A percentile compares a stretch with the other conserved stretches of the same genome.
phyloP scores from a whole-genome alignment of 1,140 invertebrate species.

The Caerostris extrusa region DNA sequence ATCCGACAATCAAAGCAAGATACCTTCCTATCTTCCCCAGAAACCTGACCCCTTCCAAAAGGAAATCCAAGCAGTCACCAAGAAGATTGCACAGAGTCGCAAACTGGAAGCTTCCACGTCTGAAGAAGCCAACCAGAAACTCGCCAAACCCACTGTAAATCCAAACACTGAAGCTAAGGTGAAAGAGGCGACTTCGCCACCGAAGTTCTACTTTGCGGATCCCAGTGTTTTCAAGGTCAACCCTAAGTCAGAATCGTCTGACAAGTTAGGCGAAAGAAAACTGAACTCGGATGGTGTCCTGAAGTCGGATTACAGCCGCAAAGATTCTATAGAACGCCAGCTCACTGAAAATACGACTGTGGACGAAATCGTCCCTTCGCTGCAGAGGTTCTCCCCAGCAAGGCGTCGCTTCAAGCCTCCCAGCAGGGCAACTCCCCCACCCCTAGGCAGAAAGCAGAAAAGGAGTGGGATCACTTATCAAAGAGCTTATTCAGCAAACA shows the following conservation, averaged over 20 bases:
- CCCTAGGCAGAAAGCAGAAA: conserved; percentile 37
- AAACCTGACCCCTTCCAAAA: conserved; percentile 66
- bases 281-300: background rate
- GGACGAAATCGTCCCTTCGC: conserved; percentile 59
- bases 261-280: too few species aligned
- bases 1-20: background rate
- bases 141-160: background rate
- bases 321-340: background rate
- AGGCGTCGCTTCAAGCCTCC: conserved; percentile 36
- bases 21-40: background rate
- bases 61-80: conserved; percentile 69
- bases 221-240: conserved; percentile 28
- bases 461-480: conserved; percentile 53
- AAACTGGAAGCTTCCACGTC: background rate
- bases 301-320: background rate
- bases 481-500: conserved; percentile 20
- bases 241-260: background rate
- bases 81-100: conserved; percentile 62
- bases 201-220: conserved; percentile 61
- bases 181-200: conserved; percentile 24
- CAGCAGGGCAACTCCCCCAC: background rate
- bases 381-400: conserved; percentile 63
- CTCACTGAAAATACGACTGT: background rate
- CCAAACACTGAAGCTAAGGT: background rate
- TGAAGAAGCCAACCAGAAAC: background rate